Evolutionary conservation across 2,888 invertebrate species (phyloP).

Genomic region (Drosophila mayaguana): DNA sequence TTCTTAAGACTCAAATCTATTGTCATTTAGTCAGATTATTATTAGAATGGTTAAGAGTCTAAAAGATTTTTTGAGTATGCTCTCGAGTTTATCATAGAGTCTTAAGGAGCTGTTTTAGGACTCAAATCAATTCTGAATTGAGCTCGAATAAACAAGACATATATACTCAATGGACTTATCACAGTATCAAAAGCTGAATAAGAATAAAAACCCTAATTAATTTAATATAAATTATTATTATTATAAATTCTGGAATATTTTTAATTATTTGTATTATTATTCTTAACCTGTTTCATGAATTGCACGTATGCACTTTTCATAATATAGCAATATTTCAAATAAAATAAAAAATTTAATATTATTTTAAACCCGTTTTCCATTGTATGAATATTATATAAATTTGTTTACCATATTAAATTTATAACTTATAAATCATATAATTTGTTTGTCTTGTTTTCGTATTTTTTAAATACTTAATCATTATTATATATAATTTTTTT

Average conservation of each 20-base stretch:
- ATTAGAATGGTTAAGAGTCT: background rate
- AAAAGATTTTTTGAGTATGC: background rate
- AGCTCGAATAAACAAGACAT: background rate
- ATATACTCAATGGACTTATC: background rate
- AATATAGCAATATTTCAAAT: too few species aligned
- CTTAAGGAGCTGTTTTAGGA: too few species aligned
- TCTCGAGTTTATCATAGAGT: background rate
- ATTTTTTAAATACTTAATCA: background rate
- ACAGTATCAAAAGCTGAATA: background rate
- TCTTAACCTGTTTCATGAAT: too few species aligned
- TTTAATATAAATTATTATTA: too few species aligned
- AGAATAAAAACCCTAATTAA: background rate
- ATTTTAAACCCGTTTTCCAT: too few species aligned
- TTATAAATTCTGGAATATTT: too few species aligned
- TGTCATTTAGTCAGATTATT: background rate
- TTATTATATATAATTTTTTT: background rate
- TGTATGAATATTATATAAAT: background rate
- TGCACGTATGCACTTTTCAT: too few species aligned
- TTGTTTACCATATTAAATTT: background rate
- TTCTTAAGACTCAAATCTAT: background rate
- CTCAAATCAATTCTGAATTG: background rate
- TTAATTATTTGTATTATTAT: too few species aligned
- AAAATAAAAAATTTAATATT: too few species aligned
- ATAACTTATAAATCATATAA: too few species aligned
- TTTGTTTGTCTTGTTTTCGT: background rate